phyloP scores from a whole-genome alignment of 2,797 vertebrate species.

The Toxotes lorentzi region DNA sequence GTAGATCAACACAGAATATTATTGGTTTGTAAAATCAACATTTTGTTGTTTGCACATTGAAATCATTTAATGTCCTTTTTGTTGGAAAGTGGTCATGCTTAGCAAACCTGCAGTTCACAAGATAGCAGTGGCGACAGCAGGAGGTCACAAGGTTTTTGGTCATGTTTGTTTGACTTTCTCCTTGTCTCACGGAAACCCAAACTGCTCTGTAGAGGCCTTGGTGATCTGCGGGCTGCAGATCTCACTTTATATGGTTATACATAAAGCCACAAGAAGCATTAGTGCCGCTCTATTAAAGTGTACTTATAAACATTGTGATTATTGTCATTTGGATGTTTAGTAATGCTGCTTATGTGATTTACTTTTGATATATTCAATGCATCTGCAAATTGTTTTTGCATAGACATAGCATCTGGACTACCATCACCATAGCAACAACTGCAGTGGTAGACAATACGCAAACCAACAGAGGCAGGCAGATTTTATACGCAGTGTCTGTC shows the following conservation, averaged over 20 bases:
- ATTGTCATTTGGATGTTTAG: conserved; percentile 14
- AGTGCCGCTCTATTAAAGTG: neutral
- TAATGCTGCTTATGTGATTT: conserved; percentile 31
- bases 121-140: conserved; percentile 29
- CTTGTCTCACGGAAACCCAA: conserved; percentile 55
- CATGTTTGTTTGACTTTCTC: conserved; percentile 57
- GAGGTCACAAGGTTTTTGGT: conserved; percentile 41
- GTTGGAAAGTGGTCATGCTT: neutral
- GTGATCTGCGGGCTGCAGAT: conserved; percentile 24
- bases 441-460: conserved; percentile 45
- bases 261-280: conserved; percentile 10
- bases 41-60: neutral
- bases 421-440: conserved; percentile 71
- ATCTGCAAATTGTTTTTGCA: conserved; percentile 56
- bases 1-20: neutral
- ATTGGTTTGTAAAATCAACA: neutral
- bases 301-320: conserved; percentile 6
- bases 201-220: conserved; percentile 34
- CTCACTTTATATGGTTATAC: conserved; percentile 11
- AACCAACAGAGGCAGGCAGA: conserved; percentile 13
- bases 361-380: conserved; percentile 46
- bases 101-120: conserved; percentile 24
- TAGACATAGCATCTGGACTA: conserved; percentile 49
- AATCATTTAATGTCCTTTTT: neutral
- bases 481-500: conserved; percentile 15